Base-by-base conservation (phyloP, 2,797 vertebrate genomes). In the Hoplostethus atlanticus region DNA sequence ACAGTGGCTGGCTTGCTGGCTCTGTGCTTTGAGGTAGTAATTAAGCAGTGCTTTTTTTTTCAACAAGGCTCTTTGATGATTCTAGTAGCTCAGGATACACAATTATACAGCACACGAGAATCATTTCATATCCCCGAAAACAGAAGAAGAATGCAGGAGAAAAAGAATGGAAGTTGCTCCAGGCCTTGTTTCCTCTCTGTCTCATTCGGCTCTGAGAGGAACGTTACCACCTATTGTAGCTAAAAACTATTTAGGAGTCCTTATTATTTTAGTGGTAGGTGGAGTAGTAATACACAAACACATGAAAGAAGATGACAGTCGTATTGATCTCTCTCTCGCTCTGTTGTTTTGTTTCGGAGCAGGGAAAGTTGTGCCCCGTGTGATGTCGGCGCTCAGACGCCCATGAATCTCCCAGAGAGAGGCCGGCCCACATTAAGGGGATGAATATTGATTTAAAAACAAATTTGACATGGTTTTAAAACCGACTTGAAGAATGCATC, bases 371-470 rank as follows among this genome's bases (percentile, higher is more conserved):
- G 36, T 50, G 68, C 50, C 73, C 21, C 21, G 21, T 73, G 46
- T 84, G 64, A 75, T 71, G 76, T 84, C 68, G 16, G 34, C 56
- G 62, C 50, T 0, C 42, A 58, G 77, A 64, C 57, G 42, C 66
- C 63, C 55, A 83, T 85, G 84, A 84, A 81, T 91, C 91, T 89
- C 84, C 72, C 51, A 31, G 67, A 64, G 80, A 66, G 82, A 83
- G 76, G 73, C 79, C 66, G 77, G 58, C 68, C 79, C 72, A 79
- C 87, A 87, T 92, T 90, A 88, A 78, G 79, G 48, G 77, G 91
- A 92, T 90, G 76, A 92, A 92, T 93, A 93, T 93, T 92, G 93
- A 93, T 93, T 93, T 87, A 77, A 87, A 92, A 93, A 90, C 88
- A 92, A 89, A 92, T 88, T 90, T 86, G 84, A 91, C 84, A 88